Conservation (phyloP, 1,140 invertebrate genomes). For the Drosophila santomea region DNA sequence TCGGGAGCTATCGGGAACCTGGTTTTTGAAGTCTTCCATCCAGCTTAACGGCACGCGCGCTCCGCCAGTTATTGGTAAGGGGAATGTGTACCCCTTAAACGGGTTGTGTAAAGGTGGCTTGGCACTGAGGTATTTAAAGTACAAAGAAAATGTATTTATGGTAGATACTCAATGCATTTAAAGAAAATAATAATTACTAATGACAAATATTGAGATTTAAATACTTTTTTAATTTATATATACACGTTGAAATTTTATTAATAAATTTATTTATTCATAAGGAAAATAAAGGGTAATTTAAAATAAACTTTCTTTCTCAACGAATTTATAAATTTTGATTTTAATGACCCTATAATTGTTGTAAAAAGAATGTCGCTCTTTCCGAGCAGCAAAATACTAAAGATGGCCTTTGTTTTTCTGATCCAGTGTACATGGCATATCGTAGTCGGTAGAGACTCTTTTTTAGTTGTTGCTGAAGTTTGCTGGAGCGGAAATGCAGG, state of each 20-base stretch:
- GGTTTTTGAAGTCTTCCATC: slow-evolving; percentile 32
- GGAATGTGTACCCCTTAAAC: background rate
- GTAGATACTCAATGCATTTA: background rate
- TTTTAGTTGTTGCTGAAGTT: slow-evolving; percentile 56
- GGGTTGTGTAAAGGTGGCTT: background rate
- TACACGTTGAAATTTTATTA: too few relatives aligned
- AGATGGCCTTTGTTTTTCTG: too few relatives aligned
- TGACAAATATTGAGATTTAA: too few relatives aligned
- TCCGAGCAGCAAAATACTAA: too few relatives aligned
- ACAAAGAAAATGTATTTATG: background rate
- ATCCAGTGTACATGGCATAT: background rate
- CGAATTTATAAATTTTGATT: too few relatives aligned
- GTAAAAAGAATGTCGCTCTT: too few relatives aligned
- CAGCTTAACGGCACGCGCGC: slow-evolving; percentile 74
- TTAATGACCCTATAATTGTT: too few relatives aligned
- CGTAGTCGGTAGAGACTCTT: slow-evolving; percentile 1
- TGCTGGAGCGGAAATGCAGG: slow-evolving; percentile 70
- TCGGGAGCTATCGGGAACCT: slow-evolving; percentile 1
- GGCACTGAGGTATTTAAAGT: background rate
- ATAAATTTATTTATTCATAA: too few relatives aligned
- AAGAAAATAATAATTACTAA: too few relatives aligned
- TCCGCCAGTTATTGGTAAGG: slow-evolving; percentile 29
- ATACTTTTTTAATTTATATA: too few relatives aligned
- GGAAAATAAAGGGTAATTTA: too few relatives aligned
- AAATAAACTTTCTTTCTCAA: too few relatives aligned